Percentiles rank a stretch among this genome's conserved stretches.
Conservation (phyloP, 2,888 invertebrate species). For the Tridacna gigas region DNA sequence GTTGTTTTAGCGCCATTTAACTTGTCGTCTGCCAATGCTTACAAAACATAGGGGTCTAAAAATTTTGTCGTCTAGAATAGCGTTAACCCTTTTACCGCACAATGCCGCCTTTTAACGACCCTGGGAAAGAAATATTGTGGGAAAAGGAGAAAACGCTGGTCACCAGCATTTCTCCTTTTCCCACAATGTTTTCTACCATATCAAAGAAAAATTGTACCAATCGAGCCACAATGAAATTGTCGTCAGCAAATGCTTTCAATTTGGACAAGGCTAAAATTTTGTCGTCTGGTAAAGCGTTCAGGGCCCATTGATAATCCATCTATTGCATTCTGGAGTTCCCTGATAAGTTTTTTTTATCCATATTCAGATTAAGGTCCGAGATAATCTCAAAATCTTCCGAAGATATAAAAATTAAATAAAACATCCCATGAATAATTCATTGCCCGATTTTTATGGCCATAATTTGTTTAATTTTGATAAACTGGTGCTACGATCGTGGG, state of each 20-base stretch:
- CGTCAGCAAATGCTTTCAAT: not conserved
- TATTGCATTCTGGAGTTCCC: not conserved
- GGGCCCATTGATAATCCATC: not conserved
- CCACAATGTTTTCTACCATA: not conserved
- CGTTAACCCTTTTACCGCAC: too few relatives aligned
- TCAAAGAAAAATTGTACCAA: too few relatives aligned
- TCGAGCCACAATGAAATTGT: not conserved
- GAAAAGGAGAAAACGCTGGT: too few relatives aligned
- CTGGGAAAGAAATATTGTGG: too few relatives aligned
- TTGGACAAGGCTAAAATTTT: not conserved
- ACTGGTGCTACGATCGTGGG: slow-evolving; percentile 13
- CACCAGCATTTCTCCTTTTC: too few relatives aligned
- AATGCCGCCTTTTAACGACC: too few relatives aligned
- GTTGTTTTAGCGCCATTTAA: too few relatives aligned
- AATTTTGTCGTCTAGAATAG: too few relatives aligned
- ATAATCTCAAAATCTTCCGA: slow-evolving; percentile 28
- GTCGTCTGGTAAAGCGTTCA: not conserved
- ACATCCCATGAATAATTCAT: slow-evolving; percentile 33
- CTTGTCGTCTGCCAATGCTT: too few relatives aligned
- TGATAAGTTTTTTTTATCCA: slow-evolving; percentile 1
- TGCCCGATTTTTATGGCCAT: slow-evolving; percentile 21
- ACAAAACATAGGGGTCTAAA: too few relatives aligned
- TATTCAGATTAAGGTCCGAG: slow-evolving; percentile 6
- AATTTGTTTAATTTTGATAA: slow-evolving; percentile 25
- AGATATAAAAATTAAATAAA: slow-evolving; percentile 29